Conservation (phyloP, 2,797 vertebrate species). For the Artibeus jamaicensis region DNA sequence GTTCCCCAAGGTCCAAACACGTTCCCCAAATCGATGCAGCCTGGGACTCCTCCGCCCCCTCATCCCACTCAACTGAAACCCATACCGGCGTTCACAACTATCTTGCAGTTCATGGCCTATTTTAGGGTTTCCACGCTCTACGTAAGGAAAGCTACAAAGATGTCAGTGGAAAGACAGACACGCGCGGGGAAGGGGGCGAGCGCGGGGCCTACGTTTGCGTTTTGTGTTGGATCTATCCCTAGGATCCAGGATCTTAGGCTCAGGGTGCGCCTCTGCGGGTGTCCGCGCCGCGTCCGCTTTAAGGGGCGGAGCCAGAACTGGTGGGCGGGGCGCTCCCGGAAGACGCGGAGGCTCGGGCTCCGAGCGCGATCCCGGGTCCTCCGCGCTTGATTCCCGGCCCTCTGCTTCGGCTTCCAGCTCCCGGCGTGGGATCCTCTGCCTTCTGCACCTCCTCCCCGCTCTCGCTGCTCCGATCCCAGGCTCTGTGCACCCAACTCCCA, state of each 20-base stretch:
- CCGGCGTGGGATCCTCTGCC: rapidly evolving
- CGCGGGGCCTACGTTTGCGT: no score
- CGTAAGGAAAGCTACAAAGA: neutral
- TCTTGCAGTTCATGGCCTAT: neutral
- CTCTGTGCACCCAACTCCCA: neutral
- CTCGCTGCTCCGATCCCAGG: no score
- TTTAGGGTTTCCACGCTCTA: neutral
- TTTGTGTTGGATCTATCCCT: neutral
- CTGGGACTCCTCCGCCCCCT: no score
- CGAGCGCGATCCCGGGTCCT: rapidly evolving
- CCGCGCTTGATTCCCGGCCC: rapidly evolving
- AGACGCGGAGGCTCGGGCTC: neutral
- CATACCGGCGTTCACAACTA: neutral
- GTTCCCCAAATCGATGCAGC: neutral
- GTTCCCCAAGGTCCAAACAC: neutral
- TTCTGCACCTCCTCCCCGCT: rapidly evolving
- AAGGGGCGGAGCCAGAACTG: constrained; percentile 37
- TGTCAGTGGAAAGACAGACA: neutral
- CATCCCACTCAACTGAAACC: neutral
- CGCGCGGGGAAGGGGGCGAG: no score
- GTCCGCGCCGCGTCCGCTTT: constrained; percentile 60
- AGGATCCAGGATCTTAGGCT: rapidly evolving
- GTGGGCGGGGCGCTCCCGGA: neutral
- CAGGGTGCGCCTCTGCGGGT: rapidly evolving
- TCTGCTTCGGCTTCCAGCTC: rapidly evolving